Conservation (phyloP, 2,797 vertebrate species). For the Melanotaenia maccullochi region DNA sequence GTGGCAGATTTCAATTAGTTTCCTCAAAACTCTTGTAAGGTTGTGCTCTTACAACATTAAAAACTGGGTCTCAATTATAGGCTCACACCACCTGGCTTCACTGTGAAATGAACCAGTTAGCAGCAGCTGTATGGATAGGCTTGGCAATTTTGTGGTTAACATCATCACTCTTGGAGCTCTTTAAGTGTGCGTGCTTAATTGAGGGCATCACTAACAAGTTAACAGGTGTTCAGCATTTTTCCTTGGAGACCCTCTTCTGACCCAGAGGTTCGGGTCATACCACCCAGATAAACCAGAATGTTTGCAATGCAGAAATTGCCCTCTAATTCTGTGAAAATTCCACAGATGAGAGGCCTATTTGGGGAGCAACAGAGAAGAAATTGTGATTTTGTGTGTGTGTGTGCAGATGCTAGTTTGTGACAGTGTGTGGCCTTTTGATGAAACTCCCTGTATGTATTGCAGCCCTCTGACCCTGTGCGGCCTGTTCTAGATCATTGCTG, state of each 20-base stretch:
- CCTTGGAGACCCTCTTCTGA: constrained; percentile 25
- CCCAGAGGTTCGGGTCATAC: constrained; percentile 32
- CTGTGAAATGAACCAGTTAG: constrained; percentile 42
- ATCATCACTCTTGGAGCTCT: constrained; percentile 7
- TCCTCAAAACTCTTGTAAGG: constrained; percentile 54
- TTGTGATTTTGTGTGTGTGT: constrained; percentile 19
- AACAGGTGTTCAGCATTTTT: constrained; percentile 53
- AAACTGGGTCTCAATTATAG: constrained; percentile 50
- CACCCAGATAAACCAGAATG: constrained; percentile 21
- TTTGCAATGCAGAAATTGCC: constrained; percentile 16
- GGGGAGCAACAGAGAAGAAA: constrained; percentile 25
- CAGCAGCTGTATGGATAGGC: constrained; percentile 43
- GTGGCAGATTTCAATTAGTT: constrained; percentile 65
- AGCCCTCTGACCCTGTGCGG: constrained; percentile 70
- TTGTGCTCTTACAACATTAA: constrained; percentile 48
- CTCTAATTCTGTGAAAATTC: constrained; percentile 46
- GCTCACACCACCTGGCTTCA: constrained; percentile 49
- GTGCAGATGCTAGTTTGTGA: constrained; percentile 44
- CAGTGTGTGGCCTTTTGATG: constrained; percentile 68
- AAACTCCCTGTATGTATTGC: constrained; percentile 67
- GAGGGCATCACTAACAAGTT: constrained; percentile 43
- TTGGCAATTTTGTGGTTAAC: constrained; percentile 23
- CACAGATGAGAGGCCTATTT: constrained; percentile 33
- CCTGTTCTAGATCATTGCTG: constrained; percentile 72
- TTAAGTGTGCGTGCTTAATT: constrained; percentile 51